These are phyloP conservation scores for Benthosema pterotum DNA, from an alignment of 2,797 vertebrate species.

Conservation along the genomic window DNA sequence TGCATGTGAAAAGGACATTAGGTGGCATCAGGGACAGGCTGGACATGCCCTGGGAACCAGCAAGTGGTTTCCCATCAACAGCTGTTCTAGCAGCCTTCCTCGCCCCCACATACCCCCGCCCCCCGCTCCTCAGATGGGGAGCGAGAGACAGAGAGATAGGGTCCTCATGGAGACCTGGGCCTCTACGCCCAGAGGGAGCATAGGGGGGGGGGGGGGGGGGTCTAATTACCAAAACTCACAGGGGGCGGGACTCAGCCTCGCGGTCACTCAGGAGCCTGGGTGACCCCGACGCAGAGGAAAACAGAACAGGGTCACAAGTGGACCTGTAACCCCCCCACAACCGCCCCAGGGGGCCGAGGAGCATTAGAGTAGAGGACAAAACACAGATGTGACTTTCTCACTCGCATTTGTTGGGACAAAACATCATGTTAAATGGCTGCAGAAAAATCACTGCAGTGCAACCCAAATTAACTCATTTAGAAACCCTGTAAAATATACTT, in stretches of 20 bases:
- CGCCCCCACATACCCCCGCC: slow-evolving; percentile 37
- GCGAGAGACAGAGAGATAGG: slow-evolving; percentile 27
- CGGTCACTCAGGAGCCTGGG: slow-evolving; percentile 79
- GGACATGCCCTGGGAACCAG: slow-evolving; percentile 62
- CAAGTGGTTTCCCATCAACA: slow-evolving; percentile 71
- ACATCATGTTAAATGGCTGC: slow-evolving; percentile 33
- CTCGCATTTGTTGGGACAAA: slow-evolving; percentile 70
- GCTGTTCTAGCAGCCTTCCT: slow-evolving; percentile 68
- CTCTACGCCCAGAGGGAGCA: slow-evolving; percentile 28
- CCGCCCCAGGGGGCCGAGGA: slow-evolving; percentile 65
- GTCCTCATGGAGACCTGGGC: slow-evolving; percentile 38
- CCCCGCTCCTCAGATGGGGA: slow-evolving; percentile 57
- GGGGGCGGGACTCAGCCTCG: slow-evolving; percentile 77
- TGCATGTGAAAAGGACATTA: slow-evolving; percentile 48
- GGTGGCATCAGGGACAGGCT: slow-evolving; percentile 5
- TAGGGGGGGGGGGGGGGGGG: slow-evolving; percentile 42
- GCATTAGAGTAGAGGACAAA: slow-evolving; percentile 66
- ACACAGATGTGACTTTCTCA: slow-evolving; percentile 79
- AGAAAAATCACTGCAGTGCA: slow-evolving; percentile 48
- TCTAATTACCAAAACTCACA: slow-evolving; percentile 80
- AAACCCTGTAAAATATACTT: no score
- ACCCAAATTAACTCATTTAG: slow-evolving; percentile 18
- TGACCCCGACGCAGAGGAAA: slow-evolving; percentile 69
- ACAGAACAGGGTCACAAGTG: slow-evolving; percentile 74
- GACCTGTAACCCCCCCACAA: slow-evolving; percentile 37